Evolutionary conservation across 2,888 invertebrate species (phyloP).

Genomic region (Syritta pipiens): DNA sequence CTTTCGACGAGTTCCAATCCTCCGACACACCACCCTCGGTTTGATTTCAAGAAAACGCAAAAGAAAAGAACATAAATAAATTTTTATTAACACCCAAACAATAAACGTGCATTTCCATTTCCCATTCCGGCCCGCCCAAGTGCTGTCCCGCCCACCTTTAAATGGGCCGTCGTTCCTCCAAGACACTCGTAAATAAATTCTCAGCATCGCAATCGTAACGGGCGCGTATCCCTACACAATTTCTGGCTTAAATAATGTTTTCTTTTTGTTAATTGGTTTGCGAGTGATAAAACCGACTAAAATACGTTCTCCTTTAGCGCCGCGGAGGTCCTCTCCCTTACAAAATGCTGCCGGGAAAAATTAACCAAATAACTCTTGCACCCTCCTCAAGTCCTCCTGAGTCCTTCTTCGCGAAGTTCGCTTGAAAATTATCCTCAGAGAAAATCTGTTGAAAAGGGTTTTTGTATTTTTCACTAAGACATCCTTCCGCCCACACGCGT

Average conservation of each 20-base stretch:
- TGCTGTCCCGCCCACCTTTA: too few relatives aligned
- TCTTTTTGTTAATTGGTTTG: slow-evolving; percentile 52
- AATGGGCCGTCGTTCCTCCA: too few relatives aligned
- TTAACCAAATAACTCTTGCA: slow-evolving; percentile 23
- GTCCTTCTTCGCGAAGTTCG: background rate
- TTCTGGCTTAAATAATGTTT: slow-evolving; percentile 40
- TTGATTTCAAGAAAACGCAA: too few relatives aligned
- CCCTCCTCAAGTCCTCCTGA: too few relatives aligned
- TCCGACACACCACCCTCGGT: too few relatives aligned
- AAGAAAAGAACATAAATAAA: too few relatives aligned
- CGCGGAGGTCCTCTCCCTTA: background rate
- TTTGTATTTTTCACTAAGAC: background rate
- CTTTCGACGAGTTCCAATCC: too few relatives aligned
- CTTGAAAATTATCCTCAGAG: slow-evolving; percentile 32
- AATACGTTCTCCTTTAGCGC: too few relatives aligned
- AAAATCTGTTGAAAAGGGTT: slow-evolving; percentile 43
- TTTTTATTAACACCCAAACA: too few relatives aligned
- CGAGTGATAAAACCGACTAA: slow-evolving; percentile 33
- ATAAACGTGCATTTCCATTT: too few relatives aligned
- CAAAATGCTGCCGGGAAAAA: slow-evolving; percentile 2
- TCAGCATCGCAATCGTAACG: slow-evolving; percentile 19
- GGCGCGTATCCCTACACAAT: slow-evolving; percentile 13
- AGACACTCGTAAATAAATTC: slow-evolving; percentile 45
- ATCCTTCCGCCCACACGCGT: background rate
- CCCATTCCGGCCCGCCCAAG: too few relatives aligned